Percentiles rank a stretch among this genome's conserved stretches.
phyloP scores from a whole-genome alignment of 2,797 vertebrate genomes.

The Fistularia tabacaria region DNA sequence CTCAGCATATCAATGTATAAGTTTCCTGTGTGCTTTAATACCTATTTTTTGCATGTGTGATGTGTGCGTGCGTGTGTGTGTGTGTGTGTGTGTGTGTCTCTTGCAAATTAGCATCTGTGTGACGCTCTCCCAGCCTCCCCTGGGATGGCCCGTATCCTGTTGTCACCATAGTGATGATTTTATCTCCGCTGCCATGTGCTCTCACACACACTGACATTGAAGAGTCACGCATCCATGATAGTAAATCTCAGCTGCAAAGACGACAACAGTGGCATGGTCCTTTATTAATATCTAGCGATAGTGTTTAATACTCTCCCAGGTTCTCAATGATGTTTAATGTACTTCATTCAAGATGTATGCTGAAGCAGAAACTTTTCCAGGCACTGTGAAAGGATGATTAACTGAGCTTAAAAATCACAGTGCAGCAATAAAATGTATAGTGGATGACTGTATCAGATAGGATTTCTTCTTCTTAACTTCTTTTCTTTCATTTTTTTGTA shows the following conservation, averaged over 20 bases:
- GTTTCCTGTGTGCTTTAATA: not conserved
- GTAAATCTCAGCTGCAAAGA: conserved; percentile 42
- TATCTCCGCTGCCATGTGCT: conserved; percentile 68
- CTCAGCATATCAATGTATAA: not conserved
- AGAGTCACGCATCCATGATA: conserved; percentile 53
- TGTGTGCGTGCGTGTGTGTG: conserved; percentile 2
- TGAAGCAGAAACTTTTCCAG: no score
- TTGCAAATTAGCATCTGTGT: conserved; percentile 60
- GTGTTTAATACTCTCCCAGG: conserved; percentile 15
- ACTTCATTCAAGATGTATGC: no score
- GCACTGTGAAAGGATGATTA: no score
- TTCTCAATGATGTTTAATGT: no score
- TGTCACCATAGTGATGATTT: conserved; percentile 74
- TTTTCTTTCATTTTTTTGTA: no score
- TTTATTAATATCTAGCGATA: conserved; percentile 27
- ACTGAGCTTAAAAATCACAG: no score
- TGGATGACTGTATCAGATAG: no score
- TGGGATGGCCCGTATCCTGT: conserved; percentile 62
- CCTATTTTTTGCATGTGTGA: conserved; percentile 21
- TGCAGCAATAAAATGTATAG: no score
- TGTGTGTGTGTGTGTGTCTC: conserved; percentile 23
- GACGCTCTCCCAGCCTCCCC: conserved; percentile 59
- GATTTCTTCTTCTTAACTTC: no score
- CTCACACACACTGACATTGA: conserved; percentile 38
- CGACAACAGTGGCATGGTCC: conserved; percentile 29